Conservation (phyloP, 1,140 invertebrate genomes). For the Eufriesea mexicana region DNA sequence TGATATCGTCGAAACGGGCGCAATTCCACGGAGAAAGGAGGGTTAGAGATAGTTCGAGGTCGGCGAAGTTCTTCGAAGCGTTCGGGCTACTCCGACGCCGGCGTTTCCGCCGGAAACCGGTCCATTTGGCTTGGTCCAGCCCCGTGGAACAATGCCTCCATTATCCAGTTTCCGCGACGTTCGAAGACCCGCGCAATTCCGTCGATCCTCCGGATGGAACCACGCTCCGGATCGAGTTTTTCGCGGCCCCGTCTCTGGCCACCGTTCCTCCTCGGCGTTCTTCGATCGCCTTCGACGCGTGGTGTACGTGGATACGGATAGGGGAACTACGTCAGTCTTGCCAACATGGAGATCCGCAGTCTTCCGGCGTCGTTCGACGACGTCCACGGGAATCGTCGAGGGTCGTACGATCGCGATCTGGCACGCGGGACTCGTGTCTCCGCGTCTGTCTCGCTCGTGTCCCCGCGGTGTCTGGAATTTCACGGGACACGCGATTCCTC, state of each 20-base stretch:
- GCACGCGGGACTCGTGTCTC: no score
- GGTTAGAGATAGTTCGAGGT: neutral
- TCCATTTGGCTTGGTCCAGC: slow-evolving; percentile 65
- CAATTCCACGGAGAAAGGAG: neutral
- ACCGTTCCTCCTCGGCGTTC: neutral
- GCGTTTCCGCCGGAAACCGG: slow-evolving; percentile 72
- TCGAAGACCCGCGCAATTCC: slow-evolving; percentile 19
- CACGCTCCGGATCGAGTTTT: neutral
- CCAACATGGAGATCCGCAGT: neutral
- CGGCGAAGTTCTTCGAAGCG: neutral
- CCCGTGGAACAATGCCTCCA: slow-evolving; percentile 70
- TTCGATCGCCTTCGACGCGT: slow-evolving; percentile 5
- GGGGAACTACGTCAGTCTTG: slow-evolving; percentile 1
- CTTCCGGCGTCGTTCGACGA: neutral
- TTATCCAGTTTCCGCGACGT: slow-evolving; percentile 65
- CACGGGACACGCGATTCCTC: neutral
- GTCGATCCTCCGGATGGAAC: neutral
- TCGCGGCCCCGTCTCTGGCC: neutral
- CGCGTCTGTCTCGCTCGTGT: neutral
- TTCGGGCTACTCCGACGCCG: slow-evolving; percentile 29
- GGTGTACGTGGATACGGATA: neutral
- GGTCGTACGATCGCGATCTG: neutral
- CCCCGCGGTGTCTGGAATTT: slow-evolving; percentile 4
- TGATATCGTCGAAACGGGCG: neutral
- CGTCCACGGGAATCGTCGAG: neutral